A percentile compares a stretch with the other conserved stretches of the same genome.
Evolutionary conservation across 2,797 vertebrate species (phyloP).

Genomic region (Atherinosoma microstoma): DNA sequence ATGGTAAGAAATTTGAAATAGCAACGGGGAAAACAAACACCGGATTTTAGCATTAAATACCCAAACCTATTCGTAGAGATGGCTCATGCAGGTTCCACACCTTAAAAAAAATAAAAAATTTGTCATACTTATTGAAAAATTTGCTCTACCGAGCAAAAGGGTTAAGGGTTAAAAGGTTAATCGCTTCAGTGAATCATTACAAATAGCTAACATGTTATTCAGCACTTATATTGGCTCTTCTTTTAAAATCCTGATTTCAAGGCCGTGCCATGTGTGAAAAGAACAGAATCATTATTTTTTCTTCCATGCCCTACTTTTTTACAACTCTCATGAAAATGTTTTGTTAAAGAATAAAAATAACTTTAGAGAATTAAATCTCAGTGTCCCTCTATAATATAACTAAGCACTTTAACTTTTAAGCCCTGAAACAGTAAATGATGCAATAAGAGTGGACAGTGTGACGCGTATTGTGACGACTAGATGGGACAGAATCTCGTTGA

Average conservation of each 20-base stretch:
- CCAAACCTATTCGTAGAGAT: too few relatives aligned
- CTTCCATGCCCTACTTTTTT: background rate
- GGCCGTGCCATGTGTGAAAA: background rate
- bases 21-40: too few relatives aligned
- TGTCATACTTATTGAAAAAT: too few relatives aligned
- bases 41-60: too few relatives aligned
- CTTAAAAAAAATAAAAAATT: too few relatives aligned
- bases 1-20: too few relatives aligned
- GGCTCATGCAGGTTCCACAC: too few relatives aligned
- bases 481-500: conserved; percentile 3
- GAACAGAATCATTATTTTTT: background rate
- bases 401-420: background rate
- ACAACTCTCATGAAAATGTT: background rate
- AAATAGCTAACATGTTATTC: too few relatives aligned
- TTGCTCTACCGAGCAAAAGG: too few relatives aligned
- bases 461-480: background rate
- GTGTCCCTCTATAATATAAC: background rate
- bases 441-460: background rate
- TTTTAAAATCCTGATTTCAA: background rate
- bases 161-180: too few relatives aligned
- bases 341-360: background rate
- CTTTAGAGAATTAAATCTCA: background rate
- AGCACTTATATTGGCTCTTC: background rate
- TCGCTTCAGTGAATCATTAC: too few relatives aligned
- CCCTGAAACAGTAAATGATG: background rate